Evolutionary conservation across 2,113 vertebrate genomes (phyloP).

Genomic region (Myotis brandtii): DNA sequence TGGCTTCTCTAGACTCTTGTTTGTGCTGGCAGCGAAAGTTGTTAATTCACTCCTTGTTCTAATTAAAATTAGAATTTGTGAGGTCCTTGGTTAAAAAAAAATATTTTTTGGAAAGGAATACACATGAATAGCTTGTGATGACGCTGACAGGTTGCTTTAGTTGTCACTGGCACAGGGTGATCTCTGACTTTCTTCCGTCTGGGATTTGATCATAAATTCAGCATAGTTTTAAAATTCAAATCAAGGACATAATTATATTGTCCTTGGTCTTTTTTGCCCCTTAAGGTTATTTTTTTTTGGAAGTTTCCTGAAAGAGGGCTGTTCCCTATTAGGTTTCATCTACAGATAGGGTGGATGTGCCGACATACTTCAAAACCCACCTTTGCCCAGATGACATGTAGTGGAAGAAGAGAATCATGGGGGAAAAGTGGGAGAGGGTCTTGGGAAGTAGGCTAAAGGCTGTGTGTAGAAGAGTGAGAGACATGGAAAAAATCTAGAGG

Average conservation of each 20-base stretch:
- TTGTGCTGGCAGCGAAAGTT: conserved; percentile 70
- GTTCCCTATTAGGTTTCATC: neutral
- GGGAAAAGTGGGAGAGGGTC: neutral
- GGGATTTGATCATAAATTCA: conserved; percentile 39
- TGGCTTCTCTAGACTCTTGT: conserved; percentile 61
- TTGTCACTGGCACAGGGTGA: neutral
- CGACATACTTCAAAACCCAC: neutral
- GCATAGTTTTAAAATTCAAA: conserved; percentile 35
- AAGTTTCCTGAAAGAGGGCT: neutral
- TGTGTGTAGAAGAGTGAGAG: neutral
- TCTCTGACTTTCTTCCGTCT: conserved; percentile 43
- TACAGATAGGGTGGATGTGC: neutral
- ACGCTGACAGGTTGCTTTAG: conserved; percentile 7
- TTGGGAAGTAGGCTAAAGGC: neutral
- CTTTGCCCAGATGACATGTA: neutral
- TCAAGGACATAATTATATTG: conserved; percentile 42
- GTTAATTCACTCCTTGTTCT: conserved; percentile 67
- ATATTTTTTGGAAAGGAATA: conserved; percentile 46
- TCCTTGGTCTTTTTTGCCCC: neutral
- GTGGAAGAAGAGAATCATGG: neutral
- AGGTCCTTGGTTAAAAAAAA: conserved; percentile 48
- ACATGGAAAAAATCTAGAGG: neutral
- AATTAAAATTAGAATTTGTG: conserved; percentile 70
- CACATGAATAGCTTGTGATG: neutral
- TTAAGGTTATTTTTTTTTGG: neutral